Conservation (phyloP, 2,888 invertebrate species). For the Drosophila greeni region DNA sequence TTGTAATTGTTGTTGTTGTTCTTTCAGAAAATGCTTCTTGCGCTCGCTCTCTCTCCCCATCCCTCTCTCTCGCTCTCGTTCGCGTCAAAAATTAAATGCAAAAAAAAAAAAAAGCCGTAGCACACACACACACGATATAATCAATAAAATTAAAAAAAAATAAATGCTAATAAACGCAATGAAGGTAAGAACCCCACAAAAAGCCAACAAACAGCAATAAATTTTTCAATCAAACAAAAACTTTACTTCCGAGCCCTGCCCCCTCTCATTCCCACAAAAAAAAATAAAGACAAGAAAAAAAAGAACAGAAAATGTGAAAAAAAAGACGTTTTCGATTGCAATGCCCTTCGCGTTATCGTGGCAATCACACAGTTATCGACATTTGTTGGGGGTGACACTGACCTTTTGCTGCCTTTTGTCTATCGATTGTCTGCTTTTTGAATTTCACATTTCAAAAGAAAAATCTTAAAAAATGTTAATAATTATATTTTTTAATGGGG, state of each 20-base stretch:
- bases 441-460: too few relatives aligned
- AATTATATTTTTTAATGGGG: too few relatives aligned
- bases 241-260: slow-evolving; percentile 29
- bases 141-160: slow-evolving; percentile 38
- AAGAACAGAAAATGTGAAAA: neutral
- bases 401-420: slow-evolving; percentile 2
- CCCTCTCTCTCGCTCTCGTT: slow-evolving; percentile 31
- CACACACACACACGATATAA: slow-evolving; percentile 36
- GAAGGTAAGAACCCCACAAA: slow-evolving; percentile 70
- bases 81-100: slow-evolving; percentile 39
- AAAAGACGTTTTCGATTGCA: slow-evolving; percentile 11
- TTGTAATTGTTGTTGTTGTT: slow-evolving; percentile 12
- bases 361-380: slow-evolving; percentile 23
- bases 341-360: slow-evolving; percentile 24
- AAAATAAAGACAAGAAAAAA: neutral
- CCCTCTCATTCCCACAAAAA: neutral
- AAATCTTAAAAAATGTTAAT: too few relatives aligned
- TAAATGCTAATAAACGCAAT: slow-evolving; percentile 52
- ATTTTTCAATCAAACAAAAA: slow-evolving; percentile 50
- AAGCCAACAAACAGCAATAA: slow-evolving; percentile 53
- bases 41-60: slow-evolving; percentile 40
- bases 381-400: slow-evolving; percentile 28
- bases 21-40: slow-evolving; percentile 8
- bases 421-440: neutral
- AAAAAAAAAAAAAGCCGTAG: slow-evolving; percentile 22